Evolutionary conservation across 2,113 vertebrate species (phyloP).

Genomic region (Microcebus jonahi): DNA sequence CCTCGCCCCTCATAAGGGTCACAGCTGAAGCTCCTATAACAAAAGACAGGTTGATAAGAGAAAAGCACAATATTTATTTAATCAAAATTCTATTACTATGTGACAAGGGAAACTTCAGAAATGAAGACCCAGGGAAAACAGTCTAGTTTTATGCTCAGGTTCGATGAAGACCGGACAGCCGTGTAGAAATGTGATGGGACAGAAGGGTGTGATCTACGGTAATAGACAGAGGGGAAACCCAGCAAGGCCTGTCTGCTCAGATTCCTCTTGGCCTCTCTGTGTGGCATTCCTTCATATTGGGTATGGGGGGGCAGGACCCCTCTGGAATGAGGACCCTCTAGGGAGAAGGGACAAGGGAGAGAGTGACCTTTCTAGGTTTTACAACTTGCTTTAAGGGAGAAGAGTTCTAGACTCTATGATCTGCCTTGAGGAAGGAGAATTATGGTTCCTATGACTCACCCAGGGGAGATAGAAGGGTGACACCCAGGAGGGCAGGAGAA

Average conservation of each 20-base stretch:
- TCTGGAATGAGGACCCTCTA: neutral
- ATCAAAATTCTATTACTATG: neutral
- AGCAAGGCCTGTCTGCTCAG: neutral
- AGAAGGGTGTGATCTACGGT: neutral
- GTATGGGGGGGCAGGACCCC: neutral
- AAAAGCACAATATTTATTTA: neutral
- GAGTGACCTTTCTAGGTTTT: neutral
- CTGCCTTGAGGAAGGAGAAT: neutral
- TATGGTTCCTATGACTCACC: neutral
- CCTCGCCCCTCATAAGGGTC: neutral
- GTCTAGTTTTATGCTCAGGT: neutral
- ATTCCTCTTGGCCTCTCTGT: neutral
- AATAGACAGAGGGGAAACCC: neutral
- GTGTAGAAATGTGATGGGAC: neutral
- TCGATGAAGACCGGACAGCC: neutral
- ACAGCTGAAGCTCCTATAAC: neutral
- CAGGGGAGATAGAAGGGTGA: neutral
- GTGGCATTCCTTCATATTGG: neutral
- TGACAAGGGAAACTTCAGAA: neutral
- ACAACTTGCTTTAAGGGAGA: neutral
- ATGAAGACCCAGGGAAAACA: neutral
- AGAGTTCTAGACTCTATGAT: neutral
- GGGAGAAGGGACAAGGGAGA: neutral
- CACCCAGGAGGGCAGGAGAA: neutral
- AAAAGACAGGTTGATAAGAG: neutral